Evolutionary conservation across 2,113 vertebrate species (phyloP).

Genomic region (Phaethornis superciliosus): DNA sequence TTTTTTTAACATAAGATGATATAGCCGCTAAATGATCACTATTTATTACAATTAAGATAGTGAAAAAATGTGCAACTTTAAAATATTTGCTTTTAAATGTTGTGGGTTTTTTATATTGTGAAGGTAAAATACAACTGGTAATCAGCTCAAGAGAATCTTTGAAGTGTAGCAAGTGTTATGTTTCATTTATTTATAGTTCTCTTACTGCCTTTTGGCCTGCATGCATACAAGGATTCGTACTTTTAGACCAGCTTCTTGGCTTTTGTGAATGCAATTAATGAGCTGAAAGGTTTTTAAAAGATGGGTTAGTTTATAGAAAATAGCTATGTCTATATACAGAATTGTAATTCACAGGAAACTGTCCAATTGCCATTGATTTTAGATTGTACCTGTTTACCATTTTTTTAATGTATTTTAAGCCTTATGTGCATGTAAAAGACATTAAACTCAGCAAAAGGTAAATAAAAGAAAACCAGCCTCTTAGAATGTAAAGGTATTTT

Average conservation of each 20-base stretch:
- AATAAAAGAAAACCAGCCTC: neutral
- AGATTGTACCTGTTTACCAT: fast-evolving
- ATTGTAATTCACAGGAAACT: neutral
- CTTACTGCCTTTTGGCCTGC: neutral
- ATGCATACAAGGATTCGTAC: neutral
- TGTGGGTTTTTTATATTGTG: neutral
- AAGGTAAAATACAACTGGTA: neutral
- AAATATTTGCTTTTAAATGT: neutral
- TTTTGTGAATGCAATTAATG: neutral
- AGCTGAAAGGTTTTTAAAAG: neutral
- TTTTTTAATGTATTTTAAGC: neutral
- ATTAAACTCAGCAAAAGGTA: neutral
- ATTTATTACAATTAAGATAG: neutral
- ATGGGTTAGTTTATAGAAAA: neutral
- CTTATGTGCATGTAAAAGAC: neutral
- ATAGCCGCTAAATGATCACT: neutral
- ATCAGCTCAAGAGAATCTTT: neutral
- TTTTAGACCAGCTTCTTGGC: neutral
- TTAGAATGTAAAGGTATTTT: neutral
- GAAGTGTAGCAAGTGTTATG: neutral
- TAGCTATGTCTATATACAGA: neutral
- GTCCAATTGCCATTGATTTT: fast-evolving
- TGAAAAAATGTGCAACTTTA: neutral
- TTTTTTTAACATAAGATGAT: neutral
- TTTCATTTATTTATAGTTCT: neutral